Evolutionary conservation across 2,797 vertebrate genomes (phyloP).

Genomic region (Ficedula albicollis): DNA sequence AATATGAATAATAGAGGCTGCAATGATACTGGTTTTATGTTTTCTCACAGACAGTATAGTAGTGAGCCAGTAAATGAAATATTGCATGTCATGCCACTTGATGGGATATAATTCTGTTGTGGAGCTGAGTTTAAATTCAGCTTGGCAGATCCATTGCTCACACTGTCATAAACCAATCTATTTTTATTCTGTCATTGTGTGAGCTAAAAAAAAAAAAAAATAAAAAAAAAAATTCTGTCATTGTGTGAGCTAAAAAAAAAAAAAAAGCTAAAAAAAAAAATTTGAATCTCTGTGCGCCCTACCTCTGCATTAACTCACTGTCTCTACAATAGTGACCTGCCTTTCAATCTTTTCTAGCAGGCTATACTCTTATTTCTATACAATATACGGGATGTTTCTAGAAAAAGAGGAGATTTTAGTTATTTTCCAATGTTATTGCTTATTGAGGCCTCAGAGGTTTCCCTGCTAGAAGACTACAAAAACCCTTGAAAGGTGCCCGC

Average conservation of each 20-base stretch:
- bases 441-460: not conserved
- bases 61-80: slow-evolving; percentile 65
- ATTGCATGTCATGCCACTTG: slow-evolving; percentile 28
- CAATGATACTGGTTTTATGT: slow-evolving; percentile 47
- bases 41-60: slow-evolving; percentile 51
- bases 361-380: not conserved
- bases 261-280: not conserved
- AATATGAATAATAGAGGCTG: slow-evolving; percentile 29
- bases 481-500: not conserved
- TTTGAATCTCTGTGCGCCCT: slow-evolving; percentile 41
- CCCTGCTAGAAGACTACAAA: not conserved
- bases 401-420: not conserved
- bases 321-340: slow-evolving; percentile 30
- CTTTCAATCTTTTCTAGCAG: slow-evolving; percentile 35
- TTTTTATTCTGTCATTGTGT: slow-evolving; percentile 32
- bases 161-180: slow-evolving; percentile 39
- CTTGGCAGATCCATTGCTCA: slow-evolving; percentile 20
- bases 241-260: slow-evolving; percentile 34
- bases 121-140: slow-evolving; percentile 32
- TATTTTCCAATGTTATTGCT: not conserved
- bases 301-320: slow-evolving; percentile 6
- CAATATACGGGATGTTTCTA: not conserved
- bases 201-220: not conserved
- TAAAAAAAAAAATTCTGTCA: not conserved
- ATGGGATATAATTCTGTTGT: slow-evolving; percentile 31